These are phyloP conservation scores for Macropus fuliginosus DNA, from an alignment of 2,797 vertebrate species.

Conservation along the genomic window DNA sequence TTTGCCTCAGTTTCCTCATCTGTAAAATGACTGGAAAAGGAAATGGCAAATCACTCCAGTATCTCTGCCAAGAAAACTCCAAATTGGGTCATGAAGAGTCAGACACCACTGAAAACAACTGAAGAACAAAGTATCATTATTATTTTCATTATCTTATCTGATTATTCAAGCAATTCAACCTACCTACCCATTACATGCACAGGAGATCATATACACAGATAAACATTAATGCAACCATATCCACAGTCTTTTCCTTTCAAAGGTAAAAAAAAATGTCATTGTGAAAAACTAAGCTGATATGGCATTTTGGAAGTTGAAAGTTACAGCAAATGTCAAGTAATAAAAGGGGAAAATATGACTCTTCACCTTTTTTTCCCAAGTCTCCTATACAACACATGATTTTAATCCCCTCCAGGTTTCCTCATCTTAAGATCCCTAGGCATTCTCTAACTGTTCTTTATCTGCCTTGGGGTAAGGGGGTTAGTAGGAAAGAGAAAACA, in stretches of 20 bases:
- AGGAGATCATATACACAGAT: no score
- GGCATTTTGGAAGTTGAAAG: slow-evolving; percentile 44
- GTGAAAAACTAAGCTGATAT: slow-evolving; percentile 52
- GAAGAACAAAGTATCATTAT: background rate
- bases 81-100: background rate
- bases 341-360: slow-evolving; percentile 26
- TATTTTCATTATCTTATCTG: background rate
- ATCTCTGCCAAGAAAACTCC: background rate
- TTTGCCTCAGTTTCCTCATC: background rate
- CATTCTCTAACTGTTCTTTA: slow-evolving; percentile 57
- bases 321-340: slow-evolving; percentile 55
- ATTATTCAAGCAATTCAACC: background rate
- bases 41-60: background rate
- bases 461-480: slow-evolving; percentile 55
- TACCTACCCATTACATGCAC: background rate
- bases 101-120: background rate
- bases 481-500: slow-evolving; percentile 36
- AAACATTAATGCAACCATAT: background rate
- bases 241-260: slow-evolving; percentile 1
- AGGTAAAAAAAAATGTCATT: slow-evolving; percentile 40
- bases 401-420: slow-evolving; percentile 40
- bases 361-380: slow-evolving; percentile 43
- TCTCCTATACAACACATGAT: background rate
- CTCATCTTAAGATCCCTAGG: slow-evolving; percentile 53
- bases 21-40: background rate